Conservation (phyloP, 2,888 invertebrate species). For the Drosophila nr. perissopoda region DNA sequence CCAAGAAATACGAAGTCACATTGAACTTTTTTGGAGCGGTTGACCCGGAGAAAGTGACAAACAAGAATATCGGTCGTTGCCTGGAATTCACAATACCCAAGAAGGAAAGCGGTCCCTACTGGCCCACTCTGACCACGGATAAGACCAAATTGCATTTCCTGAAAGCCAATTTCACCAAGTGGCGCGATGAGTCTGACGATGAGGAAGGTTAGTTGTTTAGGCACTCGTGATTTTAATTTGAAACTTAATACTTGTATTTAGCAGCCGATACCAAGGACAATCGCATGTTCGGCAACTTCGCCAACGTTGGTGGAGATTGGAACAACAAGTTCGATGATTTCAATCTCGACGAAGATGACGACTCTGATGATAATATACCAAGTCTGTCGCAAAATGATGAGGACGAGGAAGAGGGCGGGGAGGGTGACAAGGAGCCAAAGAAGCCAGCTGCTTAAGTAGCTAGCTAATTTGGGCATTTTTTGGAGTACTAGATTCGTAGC, state of each 20-base stretch:
- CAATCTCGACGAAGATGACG: slow-evolving; percentile 87
- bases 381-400: slow-evolving; percentile 83
- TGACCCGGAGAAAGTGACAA: slow-evolving; percentile 91
- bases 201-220: slow-evolving; percentile 87
- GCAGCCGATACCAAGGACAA: slow-evolving; percentile 55
- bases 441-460: slow-evolving; percentile 62
- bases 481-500: slow-evolving; percentile 68
- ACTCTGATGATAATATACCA: slow-evolving; percentile 89
- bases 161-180: slow-evolving; percentile 98
- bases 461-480: slow-evolving; percentile 42
- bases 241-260: background rate
- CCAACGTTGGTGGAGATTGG: slow-evolving; percentile 70
- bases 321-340: slow-evolving; percentile 89
- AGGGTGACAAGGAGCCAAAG: slow-evolving; percentile 71
- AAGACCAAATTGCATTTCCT: slow-evolving; percentile 97
- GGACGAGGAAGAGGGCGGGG: slow-evolving; percentile 78
- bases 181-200: slow-evolving; percentile 98
- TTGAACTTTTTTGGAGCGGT: slow-evolving; percentile 94
- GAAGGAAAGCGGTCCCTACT: slow-evolving; percentile 90
- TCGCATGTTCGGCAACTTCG: slow-evolving; percentile 66
- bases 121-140: slow-evolving; percentile 95
- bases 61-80: slow-evolving; percentile 90
- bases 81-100: slow-evolving; percentile 91
- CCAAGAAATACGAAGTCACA: slow-evolving; percentile 94
- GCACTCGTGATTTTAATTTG: background rate